phyloP scores from a whole-genome alignment of 2,888 invertebrate species.

The Eupithecia dodoneata region DNA sequence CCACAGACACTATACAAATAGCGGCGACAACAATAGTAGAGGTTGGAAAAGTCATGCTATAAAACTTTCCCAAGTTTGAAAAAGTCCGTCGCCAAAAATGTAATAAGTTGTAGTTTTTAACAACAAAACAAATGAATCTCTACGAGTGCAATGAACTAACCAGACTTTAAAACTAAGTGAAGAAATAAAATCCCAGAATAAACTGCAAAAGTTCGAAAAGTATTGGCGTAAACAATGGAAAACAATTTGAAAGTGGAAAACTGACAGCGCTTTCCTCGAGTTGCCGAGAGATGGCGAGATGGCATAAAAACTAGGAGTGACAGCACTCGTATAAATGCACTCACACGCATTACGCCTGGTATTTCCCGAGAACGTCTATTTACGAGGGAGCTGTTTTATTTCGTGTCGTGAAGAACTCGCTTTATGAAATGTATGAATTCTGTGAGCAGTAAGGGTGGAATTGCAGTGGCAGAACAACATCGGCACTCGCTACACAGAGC shows the following conservation, averaged over 20 bases:
- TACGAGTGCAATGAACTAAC: constrained; percentile 1
- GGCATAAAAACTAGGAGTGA: constrained; percentile 43
- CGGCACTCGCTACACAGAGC: neutral
- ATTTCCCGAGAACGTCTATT: constrained; percentile 37
- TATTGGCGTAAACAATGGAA: constrained; percentile 44
- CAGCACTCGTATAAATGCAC: constrained; percentile 45
- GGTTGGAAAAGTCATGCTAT: constrained; percentile 7
- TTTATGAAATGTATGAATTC: constrained; percentile 33
- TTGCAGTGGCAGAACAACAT: constrained; percentile 14
- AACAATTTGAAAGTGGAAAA: constrained; percentile 36
- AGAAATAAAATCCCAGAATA: constrained; percentile 31
- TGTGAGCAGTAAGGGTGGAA: constrained; percentile 21
- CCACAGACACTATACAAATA: constrained; percentile 8
- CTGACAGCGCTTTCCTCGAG: constrained; percentile 34
- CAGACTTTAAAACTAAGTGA: constrained; percentile 8
- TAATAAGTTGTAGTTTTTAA: constrained; percentile 6
- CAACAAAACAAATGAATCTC: constrained; percentile 9
- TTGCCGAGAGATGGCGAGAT: constrained; percentile 32
- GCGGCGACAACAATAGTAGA: neutral
- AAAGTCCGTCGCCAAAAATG: constrained; percentile 3
- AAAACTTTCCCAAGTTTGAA: neutral
- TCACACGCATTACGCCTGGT: constrained; percentile 45
- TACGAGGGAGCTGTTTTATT: constrained; percentile 34
- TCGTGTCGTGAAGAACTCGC: constrained; percentile 29
- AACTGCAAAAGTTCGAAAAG: constrained; percentile 41